Evolutionary conservation across 1,140 invertebrate genomes (phyloP), one percentile per base, ranked within the genome.

Genomic region (Bombyx mandarina): DNA sequence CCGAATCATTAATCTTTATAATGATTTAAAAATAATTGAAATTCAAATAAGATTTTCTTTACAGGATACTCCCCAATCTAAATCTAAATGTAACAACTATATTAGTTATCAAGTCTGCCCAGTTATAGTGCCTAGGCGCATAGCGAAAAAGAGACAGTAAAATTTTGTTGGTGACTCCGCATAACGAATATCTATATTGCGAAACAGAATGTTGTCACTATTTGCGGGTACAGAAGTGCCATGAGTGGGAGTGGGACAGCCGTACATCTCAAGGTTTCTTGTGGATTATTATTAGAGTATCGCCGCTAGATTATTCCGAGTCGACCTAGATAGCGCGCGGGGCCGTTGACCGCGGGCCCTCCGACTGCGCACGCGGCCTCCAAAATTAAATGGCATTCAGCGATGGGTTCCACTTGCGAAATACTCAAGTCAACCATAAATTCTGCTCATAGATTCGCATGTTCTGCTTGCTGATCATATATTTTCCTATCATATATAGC

Each of bases 281-380:
- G 66, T 71, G 73, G 76, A 85, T 86, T 84, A 87, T 85, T 87
- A 85, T 86, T 83, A 86, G 83, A 86, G 77, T 86, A 86, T 85
- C 77, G 79, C 80, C 80, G 81, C 80, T 86, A 85, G 81, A 82
- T 85, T 86, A 86, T 86, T 86, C 81, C 78, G 79, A 86, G 79
- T 71, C 80, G 83, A 86, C 83, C 83, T 81, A 86, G 82, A 86
- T 86, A 82, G 63, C 68, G 73, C 66, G 52, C 67, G 83, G 82
- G 82, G 83, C 82, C 83, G 80, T 70, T 86, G 83, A 86, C 83
- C 83, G 81, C 81, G 75, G 77, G 81, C 83, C 81, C 83, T 85
- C 79, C 61, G 73, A 60, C 60, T 61, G 75, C 66, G 74, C 75
- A 73, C 70, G 70, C 82, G 83, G 79, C 82, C 80, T 82, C 82